Conservation (phyloP, 2,797 vertebrate species). For the Sebastolobus alascanus region DNA sequence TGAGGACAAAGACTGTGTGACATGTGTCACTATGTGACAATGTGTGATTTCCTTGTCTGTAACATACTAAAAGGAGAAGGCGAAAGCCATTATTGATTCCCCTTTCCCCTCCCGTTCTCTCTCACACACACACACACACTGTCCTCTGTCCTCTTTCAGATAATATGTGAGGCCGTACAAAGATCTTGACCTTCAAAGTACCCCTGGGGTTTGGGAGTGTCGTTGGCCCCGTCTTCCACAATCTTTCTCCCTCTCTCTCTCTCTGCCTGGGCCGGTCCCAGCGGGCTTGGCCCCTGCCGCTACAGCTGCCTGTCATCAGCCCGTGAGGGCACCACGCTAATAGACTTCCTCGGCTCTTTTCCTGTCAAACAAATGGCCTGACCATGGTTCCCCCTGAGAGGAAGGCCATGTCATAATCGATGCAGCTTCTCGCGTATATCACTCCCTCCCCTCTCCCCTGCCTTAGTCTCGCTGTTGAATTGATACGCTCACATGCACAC, state of each 20-base stretch:
- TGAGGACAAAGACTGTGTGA: background rate
- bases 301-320: constrained; percentile 71
- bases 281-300: constrained; percentile 39
- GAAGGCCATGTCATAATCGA: constrained; percentile 79
- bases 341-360: constrained; percentile 79
- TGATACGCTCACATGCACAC: constrained; percentile 15
- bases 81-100: constrained; percentile 43
- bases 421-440: constrained; percentile 60
- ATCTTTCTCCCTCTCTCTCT: constrained; percentile 20
- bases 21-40: no score
- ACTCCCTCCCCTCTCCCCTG: constrained; percentile 1
- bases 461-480: constrained; percentile 16
- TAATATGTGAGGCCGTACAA: constrained; percentile 33
- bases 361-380: constrained; percentile 80
- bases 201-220: constrained; percentile 32
- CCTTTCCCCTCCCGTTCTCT: background rate
- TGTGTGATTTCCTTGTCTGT: background rate
- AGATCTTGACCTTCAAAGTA: constrained; percentile 62
- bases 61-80: constrained; percentile 20
- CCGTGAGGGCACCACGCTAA: constrained; percentile 70
- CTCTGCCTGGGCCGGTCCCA: constrained; percentile 52
- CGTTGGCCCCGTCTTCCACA: constrained; percentile 27
- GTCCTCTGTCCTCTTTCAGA: constrained; percentile 15
- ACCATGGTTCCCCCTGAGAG: constrained; percentile 75
- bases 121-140: background rate